Evolutionary conservation across 2,113 vertebrate genomes (phyloP), one percentile per base, ranked within the genome.

Genomic region (Bombycilla garrulus): DNA sequence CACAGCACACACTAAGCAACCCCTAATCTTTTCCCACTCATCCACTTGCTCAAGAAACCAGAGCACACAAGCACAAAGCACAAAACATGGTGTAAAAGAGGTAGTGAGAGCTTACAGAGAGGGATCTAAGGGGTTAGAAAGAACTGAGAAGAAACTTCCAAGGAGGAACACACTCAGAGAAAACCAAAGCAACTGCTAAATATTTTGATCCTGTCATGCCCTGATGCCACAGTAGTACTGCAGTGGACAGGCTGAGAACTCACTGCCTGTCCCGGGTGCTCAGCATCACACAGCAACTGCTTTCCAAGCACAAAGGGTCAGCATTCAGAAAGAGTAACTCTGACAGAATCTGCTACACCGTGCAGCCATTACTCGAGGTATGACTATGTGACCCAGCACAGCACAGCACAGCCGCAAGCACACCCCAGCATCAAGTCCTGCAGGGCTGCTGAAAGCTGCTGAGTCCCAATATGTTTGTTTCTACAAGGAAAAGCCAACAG

Each of bases 91-190:
- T 44, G 11, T 40, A 83, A 88, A 97, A 93, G 76, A 73, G 85
- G 92, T 88, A 94, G 94, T 94, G 94, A 94, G 88, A 93, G 48
- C 51, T 83, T 51, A 86, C 44, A 90, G 58, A 74, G 79, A 80
- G 64, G 78, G 93, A 90, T 95, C 83, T 48, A 73, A 90, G 29
- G 51, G 50, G 38, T 15, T 16, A 85, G 42, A 91, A 60, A 77
- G 74, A 62, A 23, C 81, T 78, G 67, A 88, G 77, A 79, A 76
- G 12, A 77, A 95, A 28, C 15, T 56, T 78, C 56, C 56, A 54
- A 93, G 70, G 42, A 89, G 58, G 78, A 94, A 86, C 80, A 90
- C 18, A 33, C 60, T 85, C 80, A 74, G 42, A 92, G 36, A 87
- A 73, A 91, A 87, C 44, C 74, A 72, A 67, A 86, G 38, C 38